phyloP scores from a whole-genome alignment of 1,140 invertebrate genomes.

The Calephelis nemesis region DNA sequence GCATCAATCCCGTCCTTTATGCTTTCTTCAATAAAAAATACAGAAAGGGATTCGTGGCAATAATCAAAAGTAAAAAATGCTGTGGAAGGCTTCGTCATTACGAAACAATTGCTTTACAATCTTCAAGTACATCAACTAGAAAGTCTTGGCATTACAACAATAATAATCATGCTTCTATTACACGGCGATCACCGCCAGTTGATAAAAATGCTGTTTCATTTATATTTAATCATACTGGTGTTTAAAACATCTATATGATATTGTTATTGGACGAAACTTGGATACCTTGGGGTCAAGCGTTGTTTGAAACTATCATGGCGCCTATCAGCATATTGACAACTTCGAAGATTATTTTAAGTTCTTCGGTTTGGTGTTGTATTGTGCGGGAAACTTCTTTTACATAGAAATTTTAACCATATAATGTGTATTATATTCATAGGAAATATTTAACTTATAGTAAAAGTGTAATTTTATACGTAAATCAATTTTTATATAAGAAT shows the following conservation, averaged over 20 bases:
- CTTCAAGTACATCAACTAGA: constrained; percentile 88
- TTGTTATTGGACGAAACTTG: background rate
- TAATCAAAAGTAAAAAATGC: constrained; percentile 90
- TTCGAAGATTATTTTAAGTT: constrained; percentile 51
- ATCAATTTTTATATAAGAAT: constrained; percentile 42
- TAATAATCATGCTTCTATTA: constrained; percentile 82
- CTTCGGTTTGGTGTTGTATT: constrained; percentile 58
- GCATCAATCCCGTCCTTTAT: constrained; percentile 98
- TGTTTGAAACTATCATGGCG: background rate
- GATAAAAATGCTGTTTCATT: constrained; percentile 87
- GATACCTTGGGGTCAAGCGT: background rate
- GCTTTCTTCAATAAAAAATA: constrained; percentile 99
- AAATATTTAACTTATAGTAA: constrained; percentile 24
- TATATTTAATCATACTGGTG: constrained; percentile 81
- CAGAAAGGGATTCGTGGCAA: constrained; percentile 93
- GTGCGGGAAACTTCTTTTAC: constrained; percentile 45
- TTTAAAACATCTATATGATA: constrained; percentile 44
- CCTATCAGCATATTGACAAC: constrained; percentile 51
- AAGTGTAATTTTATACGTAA: constrained; percentile 66
- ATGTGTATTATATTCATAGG: constrained; percentile 10
- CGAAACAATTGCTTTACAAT: constrained; percentile 90
- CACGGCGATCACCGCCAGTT: constrained; percentile 81
- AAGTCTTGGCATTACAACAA: constrained; percentile 91
- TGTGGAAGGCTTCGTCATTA: constrained; percentile 90
- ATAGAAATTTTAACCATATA: constrained; percentile 35